These are phyloP conservation scores for Coilia nasus DNA, from an alignment of 2,797 vertebrate species.

Conservation along the genomic window DNA sequence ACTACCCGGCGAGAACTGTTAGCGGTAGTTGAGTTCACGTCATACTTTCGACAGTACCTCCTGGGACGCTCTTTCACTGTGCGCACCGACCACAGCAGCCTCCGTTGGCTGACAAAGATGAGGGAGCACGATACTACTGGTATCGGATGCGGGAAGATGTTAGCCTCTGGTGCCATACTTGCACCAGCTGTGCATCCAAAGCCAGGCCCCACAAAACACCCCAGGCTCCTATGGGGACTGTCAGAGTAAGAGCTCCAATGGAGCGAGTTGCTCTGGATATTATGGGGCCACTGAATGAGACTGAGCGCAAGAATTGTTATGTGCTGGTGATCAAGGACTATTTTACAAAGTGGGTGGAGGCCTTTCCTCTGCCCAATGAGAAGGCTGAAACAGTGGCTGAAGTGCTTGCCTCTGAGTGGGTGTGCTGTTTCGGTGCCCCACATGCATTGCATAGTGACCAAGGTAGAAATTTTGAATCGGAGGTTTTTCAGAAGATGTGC, in stretches of 20 bases:
- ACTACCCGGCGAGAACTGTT: conserved; percentile 41
- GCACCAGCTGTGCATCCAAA: neutral
- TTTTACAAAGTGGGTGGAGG: too few relatives aligned
- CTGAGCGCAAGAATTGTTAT: too few relatives aligned
- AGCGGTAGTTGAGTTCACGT: conserved; percentile 43
- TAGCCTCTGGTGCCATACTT: neutral
- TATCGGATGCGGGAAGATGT: conserved; percentile 35
- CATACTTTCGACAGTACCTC: conserved; percentile 49
- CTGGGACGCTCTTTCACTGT: conserved; percentile 29
- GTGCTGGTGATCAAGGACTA: too few relatives aligned
- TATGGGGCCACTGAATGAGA: too few relatives aligned
- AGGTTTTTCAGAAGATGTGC: neutral
- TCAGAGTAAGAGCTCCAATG: too few relatives aligned
- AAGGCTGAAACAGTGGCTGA: too few relatives aligned
- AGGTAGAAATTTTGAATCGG: neutral
- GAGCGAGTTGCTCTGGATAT: too few relatives aligned
- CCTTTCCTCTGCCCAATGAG: too few relatives aligned
- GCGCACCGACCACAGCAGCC: conserved; percentile 48
- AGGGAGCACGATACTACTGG: conserved; percentile 45
- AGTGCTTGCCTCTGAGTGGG: too few relatives aligned
- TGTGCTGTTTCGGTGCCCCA: neutral
- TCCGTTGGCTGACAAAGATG: conserved; percentile 41
- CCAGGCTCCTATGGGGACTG: neutral
- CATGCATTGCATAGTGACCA: neutral
- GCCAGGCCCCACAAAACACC: conserved; percentile 10